phyloP scores from a whole-genome alignment of 1,140 invertebrate genomes.

The Thereuonema tuberculata region DNA sequence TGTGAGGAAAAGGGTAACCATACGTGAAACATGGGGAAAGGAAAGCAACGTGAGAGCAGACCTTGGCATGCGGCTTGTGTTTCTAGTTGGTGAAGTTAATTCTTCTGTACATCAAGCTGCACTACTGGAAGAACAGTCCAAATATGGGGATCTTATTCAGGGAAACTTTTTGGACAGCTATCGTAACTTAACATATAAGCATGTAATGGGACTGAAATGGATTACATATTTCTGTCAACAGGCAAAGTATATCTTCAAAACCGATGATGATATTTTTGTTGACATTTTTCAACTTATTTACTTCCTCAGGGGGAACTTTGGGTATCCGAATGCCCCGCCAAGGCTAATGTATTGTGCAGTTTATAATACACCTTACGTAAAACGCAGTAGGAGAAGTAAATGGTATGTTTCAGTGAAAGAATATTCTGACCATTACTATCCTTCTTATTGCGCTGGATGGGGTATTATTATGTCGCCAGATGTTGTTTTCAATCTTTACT shows the following conservation, averaged over 20 bases:
- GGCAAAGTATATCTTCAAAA: constrained; percentile 57
- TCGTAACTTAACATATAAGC: constrained; percentile 74
- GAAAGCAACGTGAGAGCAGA: constrained; percentile 32
- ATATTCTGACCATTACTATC: constrained; percentile 29
- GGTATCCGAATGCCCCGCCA: constrained; percentile 6
- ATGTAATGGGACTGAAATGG: constrained; percentile 72
- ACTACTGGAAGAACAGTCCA: constrained; percentile 44
- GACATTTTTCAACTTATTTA: constrained; percentile 47
- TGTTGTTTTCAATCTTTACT: constrained; percentile 26
- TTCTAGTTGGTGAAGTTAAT: constrained; percentile 48
- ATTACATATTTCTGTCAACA: constrained; percentile 45
- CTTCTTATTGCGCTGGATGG: constrained; percentile 34
- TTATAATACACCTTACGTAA: constrained; percentile 16
- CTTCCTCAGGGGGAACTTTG: constrained; percentile 37
- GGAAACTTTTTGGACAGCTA: constrained; percentile 64
- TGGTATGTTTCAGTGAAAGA: constrained; percentile 33
- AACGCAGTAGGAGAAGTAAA: constrained; percentile 28
- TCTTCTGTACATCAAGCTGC: constrained; percentile 30
- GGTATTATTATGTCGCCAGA: constrained; percentile 30
- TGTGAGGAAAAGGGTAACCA: constrained; percentile 40
- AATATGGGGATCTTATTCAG: constrained; percentile 56
- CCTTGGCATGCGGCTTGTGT: constrained; percentile 33
- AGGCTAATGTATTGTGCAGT: constrained; percentile 21
- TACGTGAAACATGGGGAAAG: constrained; percentile 51
- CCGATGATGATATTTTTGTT: constrained; percentile 65